These are phyloP conservation scores for Apamea epomidion DNA, from an alignment of 2,888 invertebrate species.

Conservation along the genomic window DNA sequence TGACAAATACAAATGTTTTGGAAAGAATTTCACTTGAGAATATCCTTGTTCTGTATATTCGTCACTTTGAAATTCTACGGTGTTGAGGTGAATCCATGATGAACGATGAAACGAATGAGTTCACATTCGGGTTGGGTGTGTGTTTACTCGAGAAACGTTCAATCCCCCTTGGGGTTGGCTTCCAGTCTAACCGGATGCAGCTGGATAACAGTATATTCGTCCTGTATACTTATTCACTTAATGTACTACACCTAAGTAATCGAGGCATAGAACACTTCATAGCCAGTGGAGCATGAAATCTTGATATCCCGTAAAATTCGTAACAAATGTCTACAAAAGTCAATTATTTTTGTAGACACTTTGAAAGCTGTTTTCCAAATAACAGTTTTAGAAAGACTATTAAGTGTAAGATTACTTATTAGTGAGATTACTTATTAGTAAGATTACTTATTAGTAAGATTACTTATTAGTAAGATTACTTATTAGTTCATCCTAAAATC, in stretches of 20 bases:
- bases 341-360: neutral
- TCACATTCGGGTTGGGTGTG: neutral
- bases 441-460: neutral
- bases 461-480: too few species aligned
- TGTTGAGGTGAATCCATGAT: neutral
- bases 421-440: too few species aligned
- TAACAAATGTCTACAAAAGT: neutral
- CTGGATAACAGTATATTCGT: neutral
- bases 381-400: neutral
- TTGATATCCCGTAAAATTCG: neutral
- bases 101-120: neutral
- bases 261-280: too few species aligned
- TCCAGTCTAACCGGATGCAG: neutral
- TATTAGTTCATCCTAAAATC: too few species aligned
- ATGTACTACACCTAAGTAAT: neutral
- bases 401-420: neutral
- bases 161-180: neutral
- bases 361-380: neutral
- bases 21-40: neutral
- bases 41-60: neutral
- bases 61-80: conserved; percentile 2
- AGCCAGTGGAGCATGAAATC: neutral
- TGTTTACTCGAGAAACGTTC: neutral
- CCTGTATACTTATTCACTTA: neutral
- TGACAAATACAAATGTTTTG: conserved; percentile 5